These are phyloP conservation scores for Patiria pectinifera DNA, from an alignment of 53 echinoderm and acorn worm species.

Conservation along the genomic window DNA sequence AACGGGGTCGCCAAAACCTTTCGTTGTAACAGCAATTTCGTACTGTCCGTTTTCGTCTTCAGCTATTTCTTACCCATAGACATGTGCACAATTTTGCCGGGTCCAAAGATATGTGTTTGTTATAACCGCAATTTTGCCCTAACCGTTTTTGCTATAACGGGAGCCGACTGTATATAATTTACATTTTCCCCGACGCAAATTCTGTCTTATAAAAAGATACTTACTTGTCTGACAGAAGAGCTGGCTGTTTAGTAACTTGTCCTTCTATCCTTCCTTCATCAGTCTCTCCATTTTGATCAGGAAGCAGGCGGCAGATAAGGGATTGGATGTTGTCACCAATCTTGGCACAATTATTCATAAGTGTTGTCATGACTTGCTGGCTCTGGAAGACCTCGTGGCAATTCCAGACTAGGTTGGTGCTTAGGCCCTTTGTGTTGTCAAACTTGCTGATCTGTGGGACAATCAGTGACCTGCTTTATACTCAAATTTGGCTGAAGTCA, in stretches of 20 bases:
- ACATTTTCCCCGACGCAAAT: not conserved
- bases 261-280: conserved; percentile 29
- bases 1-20: too few relatives aligned
- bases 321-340: conserved; percentile 80
- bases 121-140: too few relatives aligned
- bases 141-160: too few relatives aligned
- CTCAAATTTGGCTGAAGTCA: too few relatives aligned
- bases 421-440: conserved; percentile 57
- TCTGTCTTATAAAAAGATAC: not conserved
- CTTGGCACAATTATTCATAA: conserved; percentile 73
- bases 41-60: too few relatives aligned
- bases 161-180: too few relatives aligned
- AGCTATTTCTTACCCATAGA: too few relatives aligned
- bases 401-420: conserved; percentile 74
- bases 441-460: conserved; percentile 63
- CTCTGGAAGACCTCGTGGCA: conserved; percentile 77
- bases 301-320: conserved; percentile 29
- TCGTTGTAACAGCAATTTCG: too few relatives aligned
- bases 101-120: too few relatives aligned
- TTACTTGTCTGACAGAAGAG: conserved; percentile 48
- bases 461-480: not conserved
- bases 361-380: conserved; percentile 66
- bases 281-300: conserved; percentile 20
- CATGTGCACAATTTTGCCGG: too few relatives aligned
- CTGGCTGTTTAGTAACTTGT: conserved; percentile 49